Conservation (phyloP, 2,113 vertebrate genomes). For the Salvelinus sp. region DNA sequence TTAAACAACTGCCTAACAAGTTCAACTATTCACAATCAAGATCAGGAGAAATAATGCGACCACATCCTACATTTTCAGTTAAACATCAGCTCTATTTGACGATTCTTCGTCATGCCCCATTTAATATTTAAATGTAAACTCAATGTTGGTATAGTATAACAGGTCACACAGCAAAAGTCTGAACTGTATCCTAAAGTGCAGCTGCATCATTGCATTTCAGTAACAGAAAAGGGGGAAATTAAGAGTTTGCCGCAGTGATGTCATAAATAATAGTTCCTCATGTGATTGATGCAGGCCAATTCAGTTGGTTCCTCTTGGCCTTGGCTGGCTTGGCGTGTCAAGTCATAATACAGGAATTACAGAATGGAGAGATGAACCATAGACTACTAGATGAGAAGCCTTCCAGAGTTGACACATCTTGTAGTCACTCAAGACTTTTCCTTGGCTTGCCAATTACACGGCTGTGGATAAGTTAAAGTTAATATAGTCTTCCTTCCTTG, state of each 20-base stretch:
- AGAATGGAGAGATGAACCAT: neutral
- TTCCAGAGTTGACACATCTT: neutral
- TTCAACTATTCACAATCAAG: neutral
- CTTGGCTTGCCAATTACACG: neutral
- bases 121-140: conserved; percentile 5
- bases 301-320: neutral
- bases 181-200: conserved; percentile 19
- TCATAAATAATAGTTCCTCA: conserved; percentile 3
- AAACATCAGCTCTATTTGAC: neutral
- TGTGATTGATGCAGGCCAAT: neutral
- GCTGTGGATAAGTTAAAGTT: neutral
- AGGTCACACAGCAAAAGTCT: neutral
- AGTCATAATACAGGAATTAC: neutral
- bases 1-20: conserved; percentile 17
- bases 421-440: neutral
- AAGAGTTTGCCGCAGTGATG: neutral
- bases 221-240: neutral
- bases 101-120: neutral
- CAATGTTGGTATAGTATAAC: neutral
- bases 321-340: neutral
- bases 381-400: neutral
- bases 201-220: neutral
- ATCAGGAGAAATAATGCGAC: neutral
- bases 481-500: neutral
- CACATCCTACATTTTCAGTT: conserved; percentile 1